These are phyloP conservation scores for Vespertilio murinus DNA, from an alignment of 2,797 vertebrate species.

Conservation along the genomic window DNA sequence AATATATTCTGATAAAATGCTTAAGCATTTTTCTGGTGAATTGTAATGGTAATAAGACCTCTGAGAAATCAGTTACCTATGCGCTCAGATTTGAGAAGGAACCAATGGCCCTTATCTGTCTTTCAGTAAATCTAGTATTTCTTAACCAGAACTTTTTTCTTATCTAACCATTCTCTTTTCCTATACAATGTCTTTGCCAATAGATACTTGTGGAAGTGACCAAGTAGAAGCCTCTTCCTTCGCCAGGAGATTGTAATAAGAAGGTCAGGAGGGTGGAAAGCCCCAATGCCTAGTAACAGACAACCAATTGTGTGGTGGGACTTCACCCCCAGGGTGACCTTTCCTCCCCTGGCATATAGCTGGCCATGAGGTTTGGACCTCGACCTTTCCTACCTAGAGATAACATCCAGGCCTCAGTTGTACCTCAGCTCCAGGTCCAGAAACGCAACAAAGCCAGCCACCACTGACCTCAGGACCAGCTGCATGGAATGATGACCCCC, in stretches of 20 bases:
- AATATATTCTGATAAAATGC: neutral
- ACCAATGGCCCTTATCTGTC: neutral
- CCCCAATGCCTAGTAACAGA: too few relatives aligned
- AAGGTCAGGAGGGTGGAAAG: neutral
- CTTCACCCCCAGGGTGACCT: too few relatives aligned
- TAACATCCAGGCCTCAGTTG: too few relatives aligned
- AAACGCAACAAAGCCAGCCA: too few relatives aligned
- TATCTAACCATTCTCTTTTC: neutral
- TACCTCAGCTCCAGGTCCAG: too few relatives aligned
- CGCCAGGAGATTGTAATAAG: neutral
- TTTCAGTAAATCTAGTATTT: neutral
- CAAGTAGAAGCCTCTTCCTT: neutral
- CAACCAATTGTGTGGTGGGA: too few relatives aligned
- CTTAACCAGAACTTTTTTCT: neutral
- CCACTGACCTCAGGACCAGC: too few relatives aligned
- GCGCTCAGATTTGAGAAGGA: neutral
- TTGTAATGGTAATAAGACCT: neutral
- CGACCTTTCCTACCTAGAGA: too few relatives aligned
- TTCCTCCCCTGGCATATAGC: too few relatives aligned
- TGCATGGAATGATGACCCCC: too few relatives aligned
- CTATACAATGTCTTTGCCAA: neutral
- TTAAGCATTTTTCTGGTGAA: neutral
- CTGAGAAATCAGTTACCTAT: neutral
- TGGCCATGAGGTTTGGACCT: too few relatives aligned
- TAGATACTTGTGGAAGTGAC: neutral